phyloP scores from a whole-genome alignment of 2,113 vertebrate species.

The Albula goreensis region DNA sequence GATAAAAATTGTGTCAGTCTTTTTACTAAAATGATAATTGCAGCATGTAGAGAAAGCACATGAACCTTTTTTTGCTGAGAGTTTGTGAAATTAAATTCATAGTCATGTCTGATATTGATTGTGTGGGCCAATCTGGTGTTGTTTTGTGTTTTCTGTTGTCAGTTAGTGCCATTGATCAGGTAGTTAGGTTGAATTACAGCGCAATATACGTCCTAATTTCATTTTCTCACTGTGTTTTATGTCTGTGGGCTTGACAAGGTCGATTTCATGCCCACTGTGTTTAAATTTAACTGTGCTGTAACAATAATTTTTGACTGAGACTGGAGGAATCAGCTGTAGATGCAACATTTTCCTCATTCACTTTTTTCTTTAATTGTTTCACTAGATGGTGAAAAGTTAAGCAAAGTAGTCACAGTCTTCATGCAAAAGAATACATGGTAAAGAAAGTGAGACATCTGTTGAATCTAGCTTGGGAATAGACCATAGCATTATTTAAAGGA shows the following conservation, averaged over 20 bases:
- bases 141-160: background rate
- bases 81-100: background rate
- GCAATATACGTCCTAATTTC: background rate
- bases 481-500: no score
- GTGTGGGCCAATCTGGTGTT: background rate
- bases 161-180: background rate
- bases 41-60: background rate
- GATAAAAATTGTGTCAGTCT: background rate
- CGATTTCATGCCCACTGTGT: background rate
- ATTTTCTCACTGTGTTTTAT: background rate
- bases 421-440: no score
- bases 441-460: no score
- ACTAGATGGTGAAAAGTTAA: background rate
- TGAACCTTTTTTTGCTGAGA: background rate
- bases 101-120: slow-evolving; percentile 4
- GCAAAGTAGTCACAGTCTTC: background rate
- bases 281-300: background rate
- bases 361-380: background rate
- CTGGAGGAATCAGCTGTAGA: background rate
- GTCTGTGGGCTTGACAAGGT: background rate
- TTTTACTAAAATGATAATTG: background rate
- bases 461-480: no score
- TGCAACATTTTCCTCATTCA: background rate
- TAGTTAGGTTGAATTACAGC: slow-evolving; percentile 2
- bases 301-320: background rate